Evolutionary conservation across 92 coral and sea anemone genomes (phyloP), one percentile per base, ranked within the genome.

Genomic region (Galaxea fascicularis): DNA sequence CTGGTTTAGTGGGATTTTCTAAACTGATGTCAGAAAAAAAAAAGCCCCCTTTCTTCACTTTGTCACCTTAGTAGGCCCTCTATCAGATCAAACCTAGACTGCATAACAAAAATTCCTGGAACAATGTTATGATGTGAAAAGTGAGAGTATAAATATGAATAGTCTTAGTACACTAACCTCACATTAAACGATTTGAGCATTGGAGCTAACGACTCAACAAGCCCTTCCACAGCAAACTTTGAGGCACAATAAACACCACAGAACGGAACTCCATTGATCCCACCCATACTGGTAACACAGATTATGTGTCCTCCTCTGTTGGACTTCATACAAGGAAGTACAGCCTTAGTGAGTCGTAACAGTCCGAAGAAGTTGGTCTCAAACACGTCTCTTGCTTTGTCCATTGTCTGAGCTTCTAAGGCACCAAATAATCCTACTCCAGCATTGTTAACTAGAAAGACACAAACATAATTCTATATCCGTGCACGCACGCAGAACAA

Each of bases 161-260:
- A 59, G 6, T 46, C 51, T 10, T 21, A 26, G 22, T 39, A 16
- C 27, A 72, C 90, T 47, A 68, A 93, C 97, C 76, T 90, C 41
- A 93, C 84, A 53, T 93, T 90, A 79, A 93, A 93, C n/a, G 86
- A 80, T 45, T 60, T 74, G 13, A 93, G 92, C 66, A 85, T 65
- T 15, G 95, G 85, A 20, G 98, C 98, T 45, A 92, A 54, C 1
- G 95, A 90, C 73, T 95, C 98, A 20, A 89, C 82, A 18, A 89
- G 90, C 8, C 98, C 98, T 58, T 91, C 95, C 15, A 95, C 82
- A 8, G 98, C 98, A 76, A 93, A 95, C 92, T 95, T 95, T 8
- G 97, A 76, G 1, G 98, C 92, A 60, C 93, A 81, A 82, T 93
- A 95, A 17, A 88, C 60, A 28, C 89, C 92, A 18, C 79, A 78